Percentiles rank a stretch among this genome's conserved stretches.
Conservation (phyloP, 2,797 vertebrate genomes). For the Masticophis lateralis region DNA sequence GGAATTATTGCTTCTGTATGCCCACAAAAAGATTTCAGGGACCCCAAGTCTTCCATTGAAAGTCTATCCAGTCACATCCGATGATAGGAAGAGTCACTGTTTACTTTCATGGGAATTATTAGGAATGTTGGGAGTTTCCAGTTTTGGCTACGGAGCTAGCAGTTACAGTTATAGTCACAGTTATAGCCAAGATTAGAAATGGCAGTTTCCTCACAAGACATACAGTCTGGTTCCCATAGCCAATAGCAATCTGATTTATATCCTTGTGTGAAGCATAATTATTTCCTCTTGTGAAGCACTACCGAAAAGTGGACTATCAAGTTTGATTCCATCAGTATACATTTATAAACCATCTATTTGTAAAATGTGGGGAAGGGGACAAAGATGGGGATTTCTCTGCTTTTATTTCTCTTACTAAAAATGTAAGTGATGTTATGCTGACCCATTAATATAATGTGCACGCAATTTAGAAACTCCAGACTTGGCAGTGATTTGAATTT, state of each 20-base stretch:
- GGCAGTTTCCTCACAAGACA: background rate
- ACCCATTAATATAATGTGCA: constrained; percentile 10
- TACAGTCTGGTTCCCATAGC: background rate
- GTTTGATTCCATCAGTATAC: background rate
- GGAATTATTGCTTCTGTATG: background rate
- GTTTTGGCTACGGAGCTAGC: background rate
- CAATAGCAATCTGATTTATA: background rate
- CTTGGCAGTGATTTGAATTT: constrained; percentile 1
- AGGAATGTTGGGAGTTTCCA: background rate
- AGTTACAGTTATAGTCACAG: background rate
- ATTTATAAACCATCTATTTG: background rate
- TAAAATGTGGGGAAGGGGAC: background rate
- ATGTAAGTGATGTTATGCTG: background rate
- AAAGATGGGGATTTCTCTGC: background rate
- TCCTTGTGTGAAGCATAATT: background rate
- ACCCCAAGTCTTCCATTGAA: fast-evolving
- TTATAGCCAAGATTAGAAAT: constrained; percentile 3
- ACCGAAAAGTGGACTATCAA: background rate
- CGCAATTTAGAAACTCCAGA: background rate
- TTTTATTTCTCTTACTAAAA: background rate
- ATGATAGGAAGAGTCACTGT: background rate
- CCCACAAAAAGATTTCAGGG: background rate
- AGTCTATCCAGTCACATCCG: background rate
- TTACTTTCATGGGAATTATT: background rate
- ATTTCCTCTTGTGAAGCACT: background rate